phyloP scores from a whole-genome alignment of 2,113 vertebrate species.

The Rhinolophus sinicus region DNA sequence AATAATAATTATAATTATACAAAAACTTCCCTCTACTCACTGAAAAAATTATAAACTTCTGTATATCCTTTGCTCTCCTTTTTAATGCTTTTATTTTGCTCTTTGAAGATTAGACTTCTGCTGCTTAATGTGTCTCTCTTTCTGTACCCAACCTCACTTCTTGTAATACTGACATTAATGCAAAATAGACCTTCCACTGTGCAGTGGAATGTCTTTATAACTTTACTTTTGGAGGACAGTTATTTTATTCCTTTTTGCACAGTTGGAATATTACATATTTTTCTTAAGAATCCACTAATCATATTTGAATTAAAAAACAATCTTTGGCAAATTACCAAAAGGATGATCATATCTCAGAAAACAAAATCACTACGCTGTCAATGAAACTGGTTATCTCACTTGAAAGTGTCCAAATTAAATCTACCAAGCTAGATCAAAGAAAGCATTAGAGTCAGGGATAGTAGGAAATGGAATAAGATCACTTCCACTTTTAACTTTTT shows the following conservation, averaged over 20 bases:
- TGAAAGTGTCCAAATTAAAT: not conserved
- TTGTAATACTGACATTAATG: not conserved
- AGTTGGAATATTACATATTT: not conserved
- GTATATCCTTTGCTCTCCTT: not conserved
- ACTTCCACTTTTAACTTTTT: not conserved
- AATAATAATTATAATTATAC: not conserved
- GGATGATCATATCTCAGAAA: not conserved
- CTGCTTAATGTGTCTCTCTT: not conserved
- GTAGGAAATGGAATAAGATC: not conserved
- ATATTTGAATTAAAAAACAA: not conserved
- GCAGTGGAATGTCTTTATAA: not conserved
- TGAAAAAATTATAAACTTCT: not conserved
- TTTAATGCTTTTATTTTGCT: not conserved
- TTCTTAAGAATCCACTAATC: not conserved
- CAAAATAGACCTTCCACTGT: not conserved
- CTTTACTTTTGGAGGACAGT: not conserved
- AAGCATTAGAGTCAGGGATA: not conserved
- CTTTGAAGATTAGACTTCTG: not conserved
- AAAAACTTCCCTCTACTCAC: not conserved
- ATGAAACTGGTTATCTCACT: not conserved
- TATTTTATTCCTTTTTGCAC: not conserved
- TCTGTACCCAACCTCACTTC: not conserved
- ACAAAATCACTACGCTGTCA: not conserved
- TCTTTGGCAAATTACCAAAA: constrained; percentile 25
- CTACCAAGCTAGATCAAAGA: not conserved